A percentile compares a stretch with the other conserved stretches of the same genome.
phyloP scores from a whole-genome alignment of 2,797 vertebrate species.

The Myotis myotis region DNA sequence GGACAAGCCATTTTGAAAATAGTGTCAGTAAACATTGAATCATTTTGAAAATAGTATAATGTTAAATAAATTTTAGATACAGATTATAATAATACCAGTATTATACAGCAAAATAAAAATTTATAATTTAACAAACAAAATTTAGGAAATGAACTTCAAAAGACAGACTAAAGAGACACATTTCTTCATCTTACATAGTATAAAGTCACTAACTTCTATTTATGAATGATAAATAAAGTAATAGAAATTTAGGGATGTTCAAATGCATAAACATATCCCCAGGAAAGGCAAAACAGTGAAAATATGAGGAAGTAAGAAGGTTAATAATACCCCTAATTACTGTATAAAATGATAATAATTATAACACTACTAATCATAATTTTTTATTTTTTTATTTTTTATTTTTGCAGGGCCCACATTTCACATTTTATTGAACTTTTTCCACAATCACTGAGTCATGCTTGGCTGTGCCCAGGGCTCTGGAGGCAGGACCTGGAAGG shows the following conservation, averaged over 20 bases:
- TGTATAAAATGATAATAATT: constrained; percentile 7
- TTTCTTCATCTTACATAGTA: background rate
- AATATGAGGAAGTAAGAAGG: background rate
- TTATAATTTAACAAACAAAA: background rate
- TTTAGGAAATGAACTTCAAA: background rate
- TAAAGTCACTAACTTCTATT: background rate
- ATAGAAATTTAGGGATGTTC: background rate
- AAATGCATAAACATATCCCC: background rate
- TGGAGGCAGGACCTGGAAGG: no score
- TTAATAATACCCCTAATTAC: background rate
- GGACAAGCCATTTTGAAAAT: background rate
- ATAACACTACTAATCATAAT: background rate
- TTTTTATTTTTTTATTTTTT: no score
- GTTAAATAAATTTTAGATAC: background rate
- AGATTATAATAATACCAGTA: background rate
- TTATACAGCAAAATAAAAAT: background rate
- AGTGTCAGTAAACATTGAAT: background rate
- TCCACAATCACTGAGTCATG: no score
- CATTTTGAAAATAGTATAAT: background rate
- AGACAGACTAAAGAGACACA: background rate
- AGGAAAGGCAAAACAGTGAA: constrained; percentile 14
- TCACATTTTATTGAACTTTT: no score
- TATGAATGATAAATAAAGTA: background rate
- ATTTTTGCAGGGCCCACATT: no score
- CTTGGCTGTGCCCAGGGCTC: no score